Percentiles rank a stretch among this genome's conserved stretches.
Conservation (phyloP, 2,113 vertebrate genomes). For the Cichladusa arquata region DNA sequence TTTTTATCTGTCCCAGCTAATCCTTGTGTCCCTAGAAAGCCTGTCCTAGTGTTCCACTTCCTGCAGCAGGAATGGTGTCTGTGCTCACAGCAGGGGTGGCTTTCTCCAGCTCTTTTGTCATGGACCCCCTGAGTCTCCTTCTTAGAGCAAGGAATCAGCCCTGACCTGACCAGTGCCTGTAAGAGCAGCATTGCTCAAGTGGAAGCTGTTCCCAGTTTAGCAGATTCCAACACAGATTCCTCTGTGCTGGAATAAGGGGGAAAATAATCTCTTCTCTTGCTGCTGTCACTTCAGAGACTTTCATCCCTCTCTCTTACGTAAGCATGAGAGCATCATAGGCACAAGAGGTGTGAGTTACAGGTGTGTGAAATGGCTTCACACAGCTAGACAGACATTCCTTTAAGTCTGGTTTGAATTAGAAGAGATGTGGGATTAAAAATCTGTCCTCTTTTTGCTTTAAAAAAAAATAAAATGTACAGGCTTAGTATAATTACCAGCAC, state of each 20-base stretch:
- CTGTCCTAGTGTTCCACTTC: constrained; percentile 17
- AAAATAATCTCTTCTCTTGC: neutral
- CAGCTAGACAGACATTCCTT: neutral
- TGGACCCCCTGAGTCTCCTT: neutral
- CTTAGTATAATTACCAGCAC: neutral
- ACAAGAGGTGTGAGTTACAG: neutral
- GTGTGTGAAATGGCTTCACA: neutral
- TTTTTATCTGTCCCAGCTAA: neutral
- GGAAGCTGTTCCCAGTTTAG: neutral
- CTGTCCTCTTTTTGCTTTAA: neutral
- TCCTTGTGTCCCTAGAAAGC: neutral
- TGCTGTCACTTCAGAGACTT: neutral
- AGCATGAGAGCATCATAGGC: neutral
- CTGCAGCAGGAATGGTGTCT: neutral
- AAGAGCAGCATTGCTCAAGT: neutral
- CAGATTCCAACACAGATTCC: neutral
- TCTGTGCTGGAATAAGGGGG: neutral
- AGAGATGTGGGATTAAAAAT: neutral
- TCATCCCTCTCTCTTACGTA: neutral
- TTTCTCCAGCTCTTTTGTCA: neutral
- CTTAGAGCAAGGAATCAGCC: neutral
- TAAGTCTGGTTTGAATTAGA: neutral
- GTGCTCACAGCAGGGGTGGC: neutral
- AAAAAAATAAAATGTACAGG: neutral
- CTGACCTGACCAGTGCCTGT: neutral